Evolutionary conservation across 2,797 vertebrate species (phyloP).

Genomic region (Peromyscus melanophrys): DNA sequence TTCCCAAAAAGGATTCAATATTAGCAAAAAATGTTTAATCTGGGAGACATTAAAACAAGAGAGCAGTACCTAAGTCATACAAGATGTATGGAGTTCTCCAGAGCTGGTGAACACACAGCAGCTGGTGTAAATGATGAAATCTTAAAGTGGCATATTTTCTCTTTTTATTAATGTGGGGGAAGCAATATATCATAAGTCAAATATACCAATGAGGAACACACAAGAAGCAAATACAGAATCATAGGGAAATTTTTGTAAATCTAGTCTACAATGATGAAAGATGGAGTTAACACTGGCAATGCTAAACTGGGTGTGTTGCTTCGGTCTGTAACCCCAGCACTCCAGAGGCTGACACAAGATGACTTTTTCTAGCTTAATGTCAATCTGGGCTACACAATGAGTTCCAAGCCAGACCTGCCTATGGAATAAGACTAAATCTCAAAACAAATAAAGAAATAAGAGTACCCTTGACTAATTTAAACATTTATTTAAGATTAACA

Average conservation of each 20-base stretch:
- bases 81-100: background rate
- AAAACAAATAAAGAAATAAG: background rate
- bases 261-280: background rate
- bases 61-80: background rate
- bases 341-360: background rate
- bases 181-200: background rate
- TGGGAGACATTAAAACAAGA: background rate
- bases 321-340: background rate
- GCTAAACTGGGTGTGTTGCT: background rate
- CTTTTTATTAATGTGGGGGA: background rate
- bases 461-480: background rate
- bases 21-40: background rate
- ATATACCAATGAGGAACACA: background rate
- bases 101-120: background rate
- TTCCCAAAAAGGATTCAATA: background rate
- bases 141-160: background rate
- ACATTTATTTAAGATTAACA: background rate
- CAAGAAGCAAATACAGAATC: conserved; percentile 9
- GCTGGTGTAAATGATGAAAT: background rate
- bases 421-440: background rate
- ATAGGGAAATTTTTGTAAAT: background rate
- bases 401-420: background rate
- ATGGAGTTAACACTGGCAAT: background rate
- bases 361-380: background rate
- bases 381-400: background rate